phyloP scores from a whole-genome alignment of 2,888 invertebrate genomes.

The Drosophila gaucha region DNA sequence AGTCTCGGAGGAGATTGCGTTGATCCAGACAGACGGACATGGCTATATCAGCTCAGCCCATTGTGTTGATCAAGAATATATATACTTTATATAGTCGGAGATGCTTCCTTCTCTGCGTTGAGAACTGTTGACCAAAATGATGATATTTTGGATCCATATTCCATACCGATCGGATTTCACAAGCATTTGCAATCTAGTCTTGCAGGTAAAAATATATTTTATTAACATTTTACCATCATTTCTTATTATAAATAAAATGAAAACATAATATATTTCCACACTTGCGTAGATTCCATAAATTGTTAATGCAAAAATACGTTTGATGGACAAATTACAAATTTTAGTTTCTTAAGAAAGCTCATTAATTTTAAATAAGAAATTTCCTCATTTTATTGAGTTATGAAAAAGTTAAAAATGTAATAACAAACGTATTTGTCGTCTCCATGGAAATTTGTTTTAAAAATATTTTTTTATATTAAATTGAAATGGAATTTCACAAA shows the following conservation, averaged over 20 bases:
- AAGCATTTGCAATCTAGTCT: too few species aligned
- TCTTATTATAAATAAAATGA: background rate
- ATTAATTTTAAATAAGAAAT: background rate
- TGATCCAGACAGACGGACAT: too few species aligned
- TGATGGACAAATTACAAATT: background rate
- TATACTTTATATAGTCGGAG: too few species aligned
- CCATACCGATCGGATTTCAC: too few species aligned
- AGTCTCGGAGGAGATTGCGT: too few species aligned
- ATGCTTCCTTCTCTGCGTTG: too few species aligned
- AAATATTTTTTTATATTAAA: background rate
- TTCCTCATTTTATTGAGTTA: background rate
- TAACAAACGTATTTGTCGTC: background rate
- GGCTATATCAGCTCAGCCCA: too few species aligned
- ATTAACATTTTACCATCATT: background rate
- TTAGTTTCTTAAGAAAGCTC: background rate
- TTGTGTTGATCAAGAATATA: too few species aligned
- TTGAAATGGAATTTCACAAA: slow-evolving; percentile 26
- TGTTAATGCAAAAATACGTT: background rate
- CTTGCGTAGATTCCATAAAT: background rate
- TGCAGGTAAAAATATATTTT: too few species aligned
- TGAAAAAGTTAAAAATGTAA: background rate
- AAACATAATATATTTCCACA: background rate
- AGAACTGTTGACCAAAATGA: too few species aligned
- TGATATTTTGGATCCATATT: too few species aligned
- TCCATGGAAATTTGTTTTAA: background rate